Evolutionary conservation across 2,797 vertebrate species (phyloP).

Genomic region (Austrolebias charrua): DNA sequence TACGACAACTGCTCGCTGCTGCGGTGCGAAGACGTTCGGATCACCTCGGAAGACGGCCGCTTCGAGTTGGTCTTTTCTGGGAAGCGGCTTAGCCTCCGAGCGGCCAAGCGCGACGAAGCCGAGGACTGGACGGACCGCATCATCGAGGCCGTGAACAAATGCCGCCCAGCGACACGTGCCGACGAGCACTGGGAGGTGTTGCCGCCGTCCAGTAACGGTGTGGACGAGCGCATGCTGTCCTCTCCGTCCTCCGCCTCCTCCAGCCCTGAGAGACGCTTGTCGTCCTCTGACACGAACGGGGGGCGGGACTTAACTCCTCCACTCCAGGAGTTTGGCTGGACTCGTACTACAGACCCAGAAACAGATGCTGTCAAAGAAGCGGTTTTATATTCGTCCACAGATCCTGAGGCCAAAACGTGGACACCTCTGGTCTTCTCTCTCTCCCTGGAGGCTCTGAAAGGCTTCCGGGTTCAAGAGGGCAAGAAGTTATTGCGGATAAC

Average conservation of each 20-base stretch:
- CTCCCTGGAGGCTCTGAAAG: slow-evolving; percentile 87
- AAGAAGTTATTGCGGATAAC: slow-evolving; percentile 81
- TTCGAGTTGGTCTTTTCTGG: slow-evolving; percentile 88
- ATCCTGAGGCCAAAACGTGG: slow-evolving; percentile 81
- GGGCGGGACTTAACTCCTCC: slow-evolving; percentile 23
- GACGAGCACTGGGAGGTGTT: slow-evolving; percentile 87
- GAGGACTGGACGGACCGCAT: slow-evolving; percentile 97
- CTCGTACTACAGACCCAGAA: slow-evolving; percentile 73
- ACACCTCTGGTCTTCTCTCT: slow-evolving; percentile 86
- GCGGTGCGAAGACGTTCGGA: slow-evolving; percentile 84
- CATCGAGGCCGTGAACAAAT: slow-evolving; percentile 85
- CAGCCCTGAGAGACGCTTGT: slow-evolving; percentile 18
- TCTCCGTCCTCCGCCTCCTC: slow-evolving; percentile 48
- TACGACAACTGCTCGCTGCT: slow-evolving; percentile 88
- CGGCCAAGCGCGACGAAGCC: slow-evolving; percentile 85
- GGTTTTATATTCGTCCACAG: slow-evolving; percentile 81
- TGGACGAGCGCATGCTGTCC: slow-evolving; percentile 16
- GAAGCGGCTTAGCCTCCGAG: slow-evolving; percentile 85
- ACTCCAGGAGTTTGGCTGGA: slow-evolving; percentile 77
- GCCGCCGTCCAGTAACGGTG: slow-evolving; percentile 42
- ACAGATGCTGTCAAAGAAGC: slow-evolving; percentile 90
- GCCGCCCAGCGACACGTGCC: slow-evolving; percentile 74
- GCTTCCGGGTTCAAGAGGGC: slow-evolving; percentile 79
- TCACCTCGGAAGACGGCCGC: slow-evolving; percentile 81
- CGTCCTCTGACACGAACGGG: slow-evolving; percentile 10